A percentile compares a stretch with the other conserved stretches of the same genome.
phyloP scores from a whole-genome alignment of 2,797 vertebrate species.

The Bucorvus abyssinicus region DNA sequence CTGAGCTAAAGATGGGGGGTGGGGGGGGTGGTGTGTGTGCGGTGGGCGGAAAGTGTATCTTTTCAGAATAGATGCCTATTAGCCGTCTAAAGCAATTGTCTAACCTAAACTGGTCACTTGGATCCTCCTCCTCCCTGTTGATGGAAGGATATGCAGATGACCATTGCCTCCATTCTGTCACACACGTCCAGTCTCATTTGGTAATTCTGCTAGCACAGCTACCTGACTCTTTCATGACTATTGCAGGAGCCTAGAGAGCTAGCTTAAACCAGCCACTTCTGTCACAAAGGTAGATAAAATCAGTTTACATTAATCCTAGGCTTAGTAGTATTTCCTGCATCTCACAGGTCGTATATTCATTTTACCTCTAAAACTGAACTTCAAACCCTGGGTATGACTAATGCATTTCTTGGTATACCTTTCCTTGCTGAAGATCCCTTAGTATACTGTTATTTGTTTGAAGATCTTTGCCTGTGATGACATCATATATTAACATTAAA shows the following conservation, averaged over 20 bases:
- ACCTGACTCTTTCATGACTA: background rate
- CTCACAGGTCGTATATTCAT: background rate
- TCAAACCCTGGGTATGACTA: background rate
- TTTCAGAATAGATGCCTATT: background rate
- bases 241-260: background rate
- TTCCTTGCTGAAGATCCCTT: background rate
- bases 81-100: background rate
- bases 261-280: background rate
- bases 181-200: background rate
- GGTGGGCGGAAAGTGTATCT: too few relatives aligned
- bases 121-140: rapidly evolving
- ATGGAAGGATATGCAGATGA: background rate
- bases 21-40: too few relatives aligned
- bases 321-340: background rate
- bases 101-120: background rate
- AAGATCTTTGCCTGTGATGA: background rate
- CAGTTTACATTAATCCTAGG: background rate
- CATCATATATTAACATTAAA: background rate
- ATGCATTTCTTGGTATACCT: background rate
- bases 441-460: background rate
- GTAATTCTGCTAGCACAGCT: background rate
- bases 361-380: background rate
- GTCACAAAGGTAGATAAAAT: background rate
- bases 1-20: background rate
- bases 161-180: background rate